Percentiles rank a stretch among this genome's conserved stretches.
These are phyloP conservation scores for Piaya cayana DNA, from an alignment of 2,113 vertebrate genomes.

Conservation along the genomic window DNA sequence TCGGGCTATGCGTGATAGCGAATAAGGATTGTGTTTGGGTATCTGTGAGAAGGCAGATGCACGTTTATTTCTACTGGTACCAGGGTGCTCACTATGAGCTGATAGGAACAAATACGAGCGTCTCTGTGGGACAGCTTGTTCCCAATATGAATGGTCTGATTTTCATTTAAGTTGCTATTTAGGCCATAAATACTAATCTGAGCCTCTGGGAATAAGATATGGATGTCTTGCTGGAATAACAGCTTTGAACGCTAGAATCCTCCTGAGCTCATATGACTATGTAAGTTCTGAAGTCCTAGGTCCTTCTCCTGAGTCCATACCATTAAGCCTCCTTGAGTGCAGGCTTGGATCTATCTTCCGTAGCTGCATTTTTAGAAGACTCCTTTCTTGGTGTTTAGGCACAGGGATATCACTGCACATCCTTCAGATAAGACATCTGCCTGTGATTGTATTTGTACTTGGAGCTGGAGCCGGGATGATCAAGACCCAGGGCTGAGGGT, in stretches of 20 bases:
- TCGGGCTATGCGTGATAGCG: neutral
- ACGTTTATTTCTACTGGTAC: neutral
- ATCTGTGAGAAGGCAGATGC: neutral
- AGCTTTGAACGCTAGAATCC: neutral
- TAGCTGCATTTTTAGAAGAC: neutral
- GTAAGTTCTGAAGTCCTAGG: neutral
- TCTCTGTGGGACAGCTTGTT: neutral
- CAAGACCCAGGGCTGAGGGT: neutral
- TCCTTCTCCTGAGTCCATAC: neutral
- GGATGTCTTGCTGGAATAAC: neutral
- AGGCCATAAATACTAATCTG: neutral
- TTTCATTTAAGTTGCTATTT: constrained; percentile 27
- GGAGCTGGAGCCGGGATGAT: neutral
- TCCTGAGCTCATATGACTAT: neutral
- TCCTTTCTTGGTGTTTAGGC: neutral
- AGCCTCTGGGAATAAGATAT: neutral
- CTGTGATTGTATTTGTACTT: neutral
- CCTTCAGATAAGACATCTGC: neutral
- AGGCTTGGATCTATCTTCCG: neutral
- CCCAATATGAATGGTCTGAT: neutral
- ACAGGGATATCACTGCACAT: neutral
- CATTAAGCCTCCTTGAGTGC: neutral
- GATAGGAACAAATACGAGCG: neutral
- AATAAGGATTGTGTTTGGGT: neutral
- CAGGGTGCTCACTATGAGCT: neutral